Conservation (phyloP, 1,140 invertebrate species). For the Pogonomyrmex barbatus region DNA sequence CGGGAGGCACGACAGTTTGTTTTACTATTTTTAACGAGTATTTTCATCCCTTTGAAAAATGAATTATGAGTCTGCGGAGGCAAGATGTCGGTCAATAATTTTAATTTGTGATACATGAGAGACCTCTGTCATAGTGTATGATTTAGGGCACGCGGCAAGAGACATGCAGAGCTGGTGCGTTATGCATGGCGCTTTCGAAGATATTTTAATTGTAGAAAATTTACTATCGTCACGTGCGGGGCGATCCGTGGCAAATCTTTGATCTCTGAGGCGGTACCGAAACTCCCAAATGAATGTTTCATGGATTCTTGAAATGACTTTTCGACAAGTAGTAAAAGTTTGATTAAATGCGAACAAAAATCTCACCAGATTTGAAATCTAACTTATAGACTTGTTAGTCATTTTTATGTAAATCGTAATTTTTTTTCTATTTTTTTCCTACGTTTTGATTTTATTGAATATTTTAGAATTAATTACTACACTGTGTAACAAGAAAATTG, state of each 20-base stretch:
- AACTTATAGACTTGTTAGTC: not conserved
- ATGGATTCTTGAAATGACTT: constrained; percentile 26
- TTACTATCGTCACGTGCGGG: constrained; percentile 65
- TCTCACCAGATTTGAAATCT: not conserved
- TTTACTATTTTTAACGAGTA: constrained; percentile 49
- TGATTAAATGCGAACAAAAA: constrained; percentile 32
- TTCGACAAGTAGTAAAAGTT: constrained; percentile 31
- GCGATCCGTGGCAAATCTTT: constrained; percentile 46
- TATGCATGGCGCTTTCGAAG: constrained; percentile 35
- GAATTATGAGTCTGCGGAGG: constrained; percentile 70
- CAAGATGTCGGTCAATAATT: constrained; percentile 64
- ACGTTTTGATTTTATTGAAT: not conserved
- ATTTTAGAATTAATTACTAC: not conserved
- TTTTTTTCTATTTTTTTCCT: not conserved
- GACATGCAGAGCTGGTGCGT: not conserved
- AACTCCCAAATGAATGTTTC: constrained; percentile 30
- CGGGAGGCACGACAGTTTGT: constrained; percentile 11
- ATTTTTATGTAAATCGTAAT: constrained; percentile 3
- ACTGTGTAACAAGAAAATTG: too few relatives aligned
- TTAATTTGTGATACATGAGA: constrained; percentile 67
- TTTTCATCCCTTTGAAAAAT: constrained; percentile 74
- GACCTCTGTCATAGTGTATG: constrained; percentile 37
- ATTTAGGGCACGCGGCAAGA: constrained; percentile 59
- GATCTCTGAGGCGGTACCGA: constrained; percentile 36
- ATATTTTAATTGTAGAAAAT: constrained; percentile 79